These are phyloP conservation scores for Charanyca ferruginea DNA, from an alignment of 2,888 invertebrate genomes.

Conservation along the genomic window DNA sequence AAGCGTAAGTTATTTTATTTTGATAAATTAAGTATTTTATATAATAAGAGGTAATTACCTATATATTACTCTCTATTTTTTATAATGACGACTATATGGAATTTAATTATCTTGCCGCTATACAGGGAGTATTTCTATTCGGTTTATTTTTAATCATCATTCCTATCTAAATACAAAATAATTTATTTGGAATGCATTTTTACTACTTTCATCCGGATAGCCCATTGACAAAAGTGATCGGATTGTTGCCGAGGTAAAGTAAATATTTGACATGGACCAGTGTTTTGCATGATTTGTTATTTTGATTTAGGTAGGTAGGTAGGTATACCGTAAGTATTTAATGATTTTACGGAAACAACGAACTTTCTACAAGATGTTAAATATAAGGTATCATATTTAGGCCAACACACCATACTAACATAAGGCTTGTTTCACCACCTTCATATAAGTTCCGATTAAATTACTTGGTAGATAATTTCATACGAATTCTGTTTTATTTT, in stretches of 20 bases:
- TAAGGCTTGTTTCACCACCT: not conserved
- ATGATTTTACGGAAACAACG: not conserved
- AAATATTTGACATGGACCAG: constrained; percentile 60
- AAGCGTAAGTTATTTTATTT: constrained; percentile 81
- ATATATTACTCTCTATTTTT: not conserved
- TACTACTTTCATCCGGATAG: constrained; percentile 90
- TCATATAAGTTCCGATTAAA: not conserved
- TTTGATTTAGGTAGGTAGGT: not conserved
- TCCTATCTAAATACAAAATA: constrained; percentile 32
- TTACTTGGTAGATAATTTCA: not conserved
- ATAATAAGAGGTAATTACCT: not conserved
- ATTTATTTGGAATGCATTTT: constrained; percentile 77
- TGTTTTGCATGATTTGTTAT: constrained; percentile 52
- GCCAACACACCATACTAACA: not conserved
- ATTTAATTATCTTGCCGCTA: not conserved
- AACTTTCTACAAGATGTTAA: not conserved
- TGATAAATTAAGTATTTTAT: not conserved
- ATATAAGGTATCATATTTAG: not conserved
- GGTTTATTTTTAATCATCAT: not conserved
- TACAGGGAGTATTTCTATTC: constrained; percentile 31
- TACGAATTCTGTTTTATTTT: not conserved
- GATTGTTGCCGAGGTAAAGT: constrained; percentile 98
- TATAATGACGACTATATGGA: not conserved
- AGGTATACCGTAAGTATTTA: no score
- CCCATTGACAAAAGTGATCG: constrained; percentile 98